Base-by-base conservation (phyloP, 2,888 invertebrate species). In the Teinopalpus imperialis region DNA sequence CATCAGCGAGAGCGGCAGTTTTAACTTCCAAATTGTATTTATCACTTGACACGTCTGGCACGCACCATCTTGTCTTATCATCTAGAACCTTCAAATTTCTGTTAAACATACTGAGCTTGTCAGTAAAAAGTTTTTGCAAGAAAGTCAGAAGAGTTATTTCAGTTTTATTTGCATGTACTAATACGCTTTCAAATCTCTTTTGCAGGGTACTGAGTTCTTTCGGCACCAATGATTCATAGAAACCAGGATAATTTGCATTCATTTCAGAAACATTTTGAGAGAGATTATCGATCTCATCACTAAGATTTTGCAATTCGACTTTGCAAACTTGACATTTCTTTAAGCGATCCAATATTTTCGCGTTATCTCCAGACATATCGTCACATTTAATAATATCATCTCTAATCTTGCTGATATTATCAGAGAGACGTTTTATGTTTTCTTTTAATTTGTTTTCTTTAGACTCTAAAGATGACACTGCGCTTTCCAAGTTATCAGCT, bases 11-110 rank as follows among this genome's bases (percentile, higher is more conserved):
- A 0, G 96, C 94, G 1, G 94, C 93, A 61, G 94, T 91, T 81
- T 98, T 98, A 0, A 97, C 96, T 87, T 98, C 97, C 16, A 98
- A 90, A 69, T 97, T 97, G 71, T 97, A 98, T 71, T 94, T 94
- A 67, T 98, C 98, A 64, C 96, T 97, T 20, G 94, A 93, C 1
- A 94, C 91, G 67, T 98, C 97, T 0, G 97, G 96, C 63, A 94
- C 91, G 72, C 98, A 98, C 97, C 98, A 98, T 7, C 93, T 90
- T 0, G 97, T 93, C 77, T 98, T 98, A 66, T 98, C 98, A 52
- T 94, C 94, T 54, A 95, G 93, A 1, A 94, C 93, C 37, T 92
- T 90, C 5, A 98, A 91, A 67, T 95, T 93, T 58, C 97, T 91
- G 61, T 95, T 94, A 23, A 97, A 90, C 68, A 94, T 94, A 32